Percentiles rank a stretch among this genome's conserved stretches.
Conservation (phyloP, 2,113 vertebrate species). For the Urocolius indicus region DNA sequence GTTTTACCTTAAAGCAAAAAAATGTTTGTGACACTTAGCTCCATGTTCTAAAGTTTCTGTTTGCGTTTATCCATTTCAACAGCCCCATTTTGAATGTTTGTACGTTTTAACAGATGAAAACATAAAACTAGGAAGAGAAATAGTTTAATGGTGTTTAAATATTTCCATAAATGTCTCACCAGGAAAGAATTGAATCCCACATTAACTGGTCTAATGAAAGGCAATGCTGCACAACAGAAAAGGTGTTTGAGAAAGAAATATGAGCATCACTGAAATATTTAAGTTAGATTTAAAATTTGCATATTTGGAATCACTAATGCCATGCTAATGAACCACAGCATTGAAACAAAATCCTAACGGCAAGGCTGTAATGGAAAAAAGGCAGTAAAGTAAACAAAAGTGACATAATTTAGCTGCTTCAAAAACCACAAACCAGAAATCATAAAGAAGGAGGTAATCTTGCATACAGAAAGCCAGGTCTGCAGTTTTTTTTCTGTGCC, state of each 20-base stretch:
- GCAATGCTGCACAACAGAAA: not conserved
- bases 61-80: not conserved
- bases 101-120: not conserved
- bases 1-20: not conserved
- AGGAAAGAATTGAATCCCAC: not conserved
- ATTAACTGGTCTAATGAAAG: not conserved
- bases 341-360: not conserved
- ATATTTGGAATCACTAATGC: not conserved
- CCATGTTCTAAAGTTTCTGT: not conserved
- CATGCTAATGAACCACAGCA: not conserved
- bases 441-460: not conserved
- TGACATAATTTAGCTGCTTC: not conserved
- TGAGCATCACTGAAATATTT: not conserved
- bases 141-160: not conserved
- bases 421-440: not conserved
- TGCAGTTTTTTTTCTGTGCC: not conserved
- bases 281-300: not conserved
- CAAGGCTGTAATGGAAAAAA: not conserved
- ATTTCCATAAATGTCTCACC: not conserved
- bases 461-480: not conserved
- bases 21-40: not conserved
- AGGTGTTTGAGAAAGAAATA: not conserved
- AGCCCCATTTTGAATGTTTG: too few species aligned
- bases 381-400: not conserved
- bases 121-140: not conserved